These are phyloP conservation scores for Ctenopoma kingsleyae DNA, from an alignment of 2,797 vertebrate species.

Conservation along the genomic window DNA sequence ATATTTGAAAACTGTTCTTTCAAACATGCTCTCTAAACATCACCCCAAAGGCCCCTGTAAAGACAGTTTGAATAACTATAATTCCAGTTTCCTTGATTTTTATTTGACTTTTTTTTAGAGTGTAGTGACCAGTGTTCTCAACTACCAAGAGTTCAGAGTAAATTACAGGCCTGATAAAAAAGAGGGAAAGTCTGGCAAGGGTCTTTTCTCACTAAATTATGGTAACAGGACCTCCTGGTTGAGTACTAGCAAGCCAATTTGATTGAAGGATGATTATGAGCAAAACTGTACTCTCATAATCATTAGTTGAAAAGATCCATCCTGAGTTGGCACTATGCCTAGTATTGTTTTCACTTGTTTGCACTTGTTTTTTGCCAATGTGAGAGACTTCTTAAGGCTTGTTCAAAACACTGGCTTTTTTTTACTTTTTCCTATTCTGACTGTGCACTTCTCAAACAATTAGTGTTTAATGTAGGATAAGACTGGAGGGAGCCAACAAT, in stretches of 20 bases:
- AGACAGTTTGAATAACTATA: conserved; percentile 15
- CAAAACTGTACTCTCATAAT: conserved; percentile 67
- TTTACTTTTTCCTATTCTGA: conserved; percentile 37
- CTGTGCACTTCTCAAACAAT: conserved; percentile 61
- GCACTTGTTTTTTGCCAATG: conserved; percentile 60
- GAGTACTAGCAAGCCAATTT: conserved; percentile 50
- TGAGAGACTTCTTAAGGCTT: conserved; percentile 56
- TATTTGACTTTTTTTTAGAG: conserved; percentile 44
- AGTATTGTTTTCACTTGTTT: conserved; percentile 50
- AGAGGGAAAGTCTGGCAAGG: conserved; percentile 60
- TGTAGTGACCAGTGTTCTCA: conserved; percentile 47
- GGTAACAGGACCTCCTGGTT: conserved; percentile 74
- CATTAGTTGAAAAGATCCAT: conserved; percentile 65
- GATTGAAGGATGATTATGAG: conserved; percentile 76
- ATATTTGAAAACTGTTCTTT: neutral
- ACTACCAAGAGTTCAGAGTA: conserved; percentile 74
- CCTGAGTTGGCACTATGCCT: conserved; percentile 49
- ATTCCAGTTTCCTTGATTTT: conserved; percentile 23
- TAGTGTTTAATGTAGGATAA: conserved; percentile 56
- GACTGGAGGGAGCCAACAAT: conserved; percentile 39
- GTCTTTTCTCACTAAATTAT: conserved; percentile 74
- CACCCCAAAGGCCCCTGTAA: neutral
- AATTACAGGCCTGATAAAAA: conserved; percentile 72
- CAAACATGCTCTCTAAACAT: conserved; percentile 11
- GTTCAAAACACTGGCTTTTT: conserved; percentile 49